A percentile compares a stretch with the other conserved stretches of the same genome.
These are phyloP conservation scores for Oophaga sylvatica DNA, from an alignment of 2,797 vertebrate genomes.

Conservation along the genomic window DNA sequence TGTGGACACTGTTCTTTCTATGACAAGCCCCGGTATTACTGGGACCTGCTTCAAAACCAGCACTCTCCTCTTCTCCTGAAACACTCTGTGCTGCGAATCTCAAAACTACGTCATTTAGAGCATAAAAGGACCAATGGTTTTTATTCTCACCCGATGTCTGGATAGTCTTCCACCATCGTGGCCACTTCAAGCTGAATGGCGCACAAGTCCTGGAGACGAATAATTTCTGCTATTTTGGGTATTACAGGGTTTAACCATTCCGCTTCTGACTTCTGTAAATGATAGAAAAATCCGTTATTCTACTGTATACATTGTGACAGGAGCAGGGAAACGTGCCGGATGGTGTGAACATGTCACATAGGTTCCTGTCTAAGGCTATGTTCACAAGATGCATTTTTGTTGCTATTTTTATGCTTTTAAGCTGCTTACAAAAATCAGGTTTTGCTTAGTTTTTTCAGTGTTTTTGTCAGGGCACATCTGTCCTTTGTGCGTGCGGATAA, in stretches of 20 bases:
- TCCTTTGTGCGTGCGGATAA: too few species aligned
- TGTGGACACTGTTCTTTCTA: background rate
- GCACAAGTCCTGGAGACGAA: constrained; percentile 78
- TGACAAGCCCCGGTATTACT: too few species aligned
- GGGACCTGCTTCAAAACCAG: background rate
- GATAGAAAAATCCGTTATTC: background rate
- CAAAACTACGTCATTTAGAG: background rate
- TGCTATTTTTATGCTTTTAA: too few species aligned
- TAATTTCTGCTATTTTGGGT: constrained; percentile 80
- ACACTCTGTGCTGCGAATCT: background rate
- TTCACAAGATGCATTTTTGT: too few species aligned
- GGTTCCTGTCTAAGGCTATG: too few species aligned
- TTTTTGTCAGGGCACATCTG: too few species aligned
- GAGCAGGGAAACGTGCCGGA: too few species aligned
- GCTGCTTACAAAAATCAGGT: too few species aligned
- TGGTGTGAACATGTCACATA: too few species aligned
- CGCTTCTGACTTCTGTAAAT: constrained; percentile 75
- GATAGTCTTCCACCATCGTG: constrained; percentile 72
- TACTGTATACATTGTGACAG: background rate
- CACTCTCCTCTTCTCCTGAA: background rate
- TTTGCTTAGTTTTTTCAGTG: too few species aligned
- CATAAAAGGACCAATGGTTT: background rate
- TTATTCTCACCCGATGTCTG: constrained; percentile 83
- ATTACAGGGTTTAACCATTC: constrained; percentile 73
- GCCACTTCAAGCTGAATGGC: constrained; percentile 84